phyloP scores from a whole-genome alignment of 2,797 vertebrate species.

The Podargus strigoides region DNA sequence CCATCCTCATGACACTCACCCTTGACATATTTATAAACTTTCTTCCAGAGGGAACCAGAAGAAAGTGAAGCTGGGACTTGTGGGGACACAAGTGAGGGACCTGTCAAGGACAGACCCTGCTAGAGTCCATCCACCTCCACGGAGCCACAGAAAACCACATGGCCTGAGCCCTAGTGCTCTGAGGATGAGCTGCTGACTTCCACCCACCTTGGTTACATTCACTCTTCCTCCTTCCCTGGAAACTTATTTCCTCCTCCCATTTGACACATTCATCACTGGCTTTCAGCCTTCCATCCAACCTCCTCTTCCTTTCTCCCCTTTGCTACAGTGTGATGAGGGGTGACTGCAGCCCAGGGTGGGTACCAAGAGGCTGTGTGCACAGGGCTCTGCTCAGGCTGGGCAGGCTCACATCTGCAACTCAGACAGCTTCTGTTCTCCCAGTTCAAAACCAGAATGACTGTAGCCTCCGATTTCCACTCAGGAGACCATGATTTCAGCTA shows the following conservation, averaged over 20 bases:
- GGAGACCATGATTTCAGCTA: background rate
- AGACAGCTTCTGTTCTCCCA: background rate
- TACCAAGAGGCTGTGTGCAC: fast-evolving
- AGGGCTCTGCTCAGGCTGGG: background rate
- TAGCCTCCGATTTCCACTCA: background rate
- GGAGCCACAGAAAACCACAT: background rate
- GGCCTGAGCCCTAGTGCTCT: background rate
- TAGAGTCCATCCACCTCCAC: background rate
- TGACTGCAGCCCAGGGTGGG: background rate
- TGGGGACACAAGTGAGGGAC: background rate
- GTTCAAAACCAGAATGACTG: background rate
- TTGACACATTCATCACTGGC: too few relatives aligned
- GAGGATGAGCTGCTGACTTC: background rate
- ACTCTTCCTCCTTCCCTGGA: background rate
- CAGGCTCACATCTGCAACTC: background rate
- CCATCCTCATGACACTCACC: too few relatives aligned
- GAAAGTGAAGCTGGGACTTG: background rate
- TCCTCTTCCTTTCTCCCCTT: background rate
- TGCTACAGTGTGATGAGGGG: fast-evolving
- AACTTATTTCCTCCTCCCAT: background rate
- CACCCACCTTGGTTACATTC: background rate
- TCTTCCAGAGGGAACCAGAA: background rate
- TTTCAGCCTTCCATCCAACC: background rate
- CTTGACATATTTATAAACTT: too few relatives aligned
- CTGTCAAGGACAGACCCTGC: background rate